phyloP scores from a whole-genome alignment of 2,797 vertebrate species.

The Nannoperca obscura region DNA sequence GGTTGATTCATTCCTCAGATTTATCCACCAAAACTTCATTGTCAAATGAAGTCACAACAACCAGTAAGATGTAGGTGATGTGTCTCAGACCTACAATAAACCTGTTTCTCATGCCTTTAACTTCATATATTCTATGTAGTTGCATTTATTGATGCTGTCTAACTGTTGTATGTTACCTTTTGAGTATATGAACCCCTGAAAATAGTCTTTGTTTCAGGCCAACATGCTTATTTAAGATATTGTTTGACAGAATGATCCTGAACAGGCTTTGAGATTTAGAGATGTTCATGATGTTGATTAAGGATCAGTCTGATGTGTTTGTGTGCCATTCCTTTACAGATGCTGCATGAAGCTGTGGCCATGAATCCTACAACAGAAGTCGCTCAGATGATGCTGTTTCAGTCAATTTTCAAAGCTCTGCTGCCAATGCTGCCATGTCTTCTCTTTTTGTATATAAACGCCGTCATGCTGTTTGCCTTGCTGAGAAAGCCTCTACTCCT shows the following conservation, averaged over 20 bases:
- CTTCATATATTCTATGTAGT: background rate
- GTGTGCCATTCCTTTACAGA: constrained; percentile 45
- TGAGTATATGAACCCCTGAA: background rate
- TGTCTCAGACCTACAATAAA: background rate
- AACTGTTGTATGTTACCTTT: background rate
- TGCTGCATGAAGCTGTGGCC: background rate
- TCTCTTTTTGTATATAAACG: constrained; percentile 74
- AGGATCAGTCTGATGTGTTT: background rate
- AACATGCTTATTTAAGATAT: background rate
- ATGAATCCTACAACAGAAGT: constrained; percentile 56
- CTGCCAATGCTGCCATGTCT: constrained; percentile 62
- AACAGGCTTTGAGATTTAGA: background rate
- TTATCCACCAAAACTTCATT: background rate
- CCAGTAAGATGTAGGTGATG: constrained; percentile 33
- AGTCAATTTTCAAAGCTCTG: constrained; percentile 25
- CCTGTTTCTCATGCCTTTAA: background rate
- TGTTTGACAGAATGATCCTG: background rate
- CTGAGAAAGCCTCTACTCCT: constrained; percentile 62
- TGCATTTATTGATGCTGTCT: background rate
- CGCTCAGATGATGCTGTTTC: background rate
- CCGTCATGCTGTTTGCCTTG: constrained; percentile 74
- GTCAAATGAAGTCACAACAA: constrained; percentile 1
- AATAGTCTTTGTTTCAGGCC: background rate
- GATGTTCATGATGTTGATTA: background rate
- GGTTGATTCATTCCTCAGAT: background rate